These are phyloP conservation scores for Vanessa atalanta DNA, from an alignment of 1,140 invertebrate genomes.

Conservation along the genomic window DNA sequence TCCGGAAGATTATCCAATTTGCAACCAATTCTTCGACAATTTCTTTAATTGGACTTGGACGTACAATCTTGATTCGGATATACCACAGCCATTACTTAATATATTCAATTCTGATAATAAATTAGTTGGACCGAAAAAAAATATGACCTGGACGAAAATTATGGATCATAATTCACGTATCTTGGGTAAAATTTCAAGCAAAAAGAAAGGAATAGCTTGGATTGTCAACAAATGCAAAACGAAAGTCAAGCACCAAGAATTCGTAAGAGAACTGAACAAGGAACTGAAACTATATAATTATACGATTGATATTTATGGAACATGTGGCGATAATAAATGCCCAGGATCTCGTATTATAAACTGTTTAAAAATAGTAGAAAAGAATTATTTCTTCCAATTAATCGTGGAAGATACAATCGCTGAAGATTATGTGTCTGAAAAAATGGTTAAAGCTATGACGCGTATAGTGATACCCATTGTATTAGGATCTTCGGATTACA, in stretches of 20 bases:
- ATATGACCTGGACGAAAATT: conserved; percentile 51
- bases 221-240: conserved; percentile 57
- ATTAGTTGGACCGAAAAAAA: conserved; percentile 55
- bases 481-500: conserved; percentile 69
- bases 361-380: conserved; percentile 61
- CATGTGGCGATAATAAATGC: conserved; percentile 59
- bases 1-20: conserved; percentile 53
- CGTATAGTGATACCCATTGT: conserved; percentile 79
- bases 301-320: conserved; percentile 58
- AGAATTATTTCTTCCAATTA: conserved; percentile 64
- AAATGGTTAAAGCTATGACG: conserved; percentile 79
- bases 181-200: conserved; percentile 44
- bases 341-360: conserved; percentile 41
- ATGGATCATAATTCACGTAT: conserved; percentile 49
- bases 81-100: conserved; percentile 61
- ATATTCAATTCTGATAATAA: conserved; percentile 52
- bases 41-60: conserved; percentile 72
- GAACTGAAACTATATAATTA: conserved; percentile 61
- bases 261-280: conserved; percentile 52
- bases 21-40: conserved; percentile 55
- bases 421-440: conserved; percentile 84
- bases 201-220: conserved; percentile 65
- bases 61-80: conserved; percentile 65
- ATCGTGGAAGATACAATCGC: conserved; percentile 66
- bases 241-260: conserved; percentile 54